These are phyloP conservation scores for Eurois occulta DNA, from an alignment of 2,888 invertebrate species.

Conservation along the genomic window DNA sequence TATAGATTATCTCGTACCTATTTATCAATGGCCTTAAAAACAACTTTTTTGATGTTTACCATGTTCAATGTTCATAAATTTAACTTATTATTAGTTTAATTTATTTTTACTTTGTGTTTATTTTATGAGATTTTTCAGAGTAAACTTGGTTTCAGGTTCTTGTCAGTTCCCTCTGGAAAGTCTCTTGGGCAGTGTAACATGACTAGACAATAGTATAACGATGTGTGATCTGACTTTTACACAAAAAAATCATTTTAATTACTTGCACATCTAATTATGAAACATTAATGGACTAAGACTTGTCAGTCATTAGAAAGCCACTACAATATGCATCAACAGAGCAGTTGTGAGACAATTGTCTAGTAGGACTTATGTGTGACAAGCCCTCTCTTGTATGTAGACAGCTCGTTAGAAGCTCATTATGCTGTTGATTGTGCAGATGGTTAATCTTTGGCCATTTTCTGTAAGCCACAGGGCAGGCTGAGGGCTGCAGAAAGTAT, in stretches of 20 bases:
- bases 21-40: not conserved
- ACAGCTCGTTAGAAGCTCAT: not conserved
- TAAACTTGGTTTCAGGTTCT: not conserved
- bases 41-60: not conserved
- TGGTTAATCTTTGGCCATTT: not conserved
- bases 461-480: not conserved
- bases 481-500: not conserved
- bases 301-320: not conserved
- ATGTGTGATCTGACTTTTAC: not conserved
- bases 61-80: not conserved
- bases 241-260: not conserved
- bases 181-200: not conserved
- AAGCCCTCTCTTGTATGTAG: not conserved
- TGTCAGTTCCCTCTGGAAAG: not conserved
- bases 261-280: not conserved
- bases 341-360: not conserved
- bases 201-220: not conserved
- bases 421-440: not conserved
- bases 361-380: not conserved
- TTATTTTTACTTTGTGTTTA: not conserved
- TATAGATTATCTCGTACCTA: not conserved
- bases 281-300: not conserved
- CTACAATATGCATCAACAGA: not conserved
- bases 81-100: no score
- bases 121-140: not conserved